Evolutionary conservation across 1,140 invertebrate genomes (phyloP).

Genomic region (Scaptodrosophila lebanonensis): DNA sequence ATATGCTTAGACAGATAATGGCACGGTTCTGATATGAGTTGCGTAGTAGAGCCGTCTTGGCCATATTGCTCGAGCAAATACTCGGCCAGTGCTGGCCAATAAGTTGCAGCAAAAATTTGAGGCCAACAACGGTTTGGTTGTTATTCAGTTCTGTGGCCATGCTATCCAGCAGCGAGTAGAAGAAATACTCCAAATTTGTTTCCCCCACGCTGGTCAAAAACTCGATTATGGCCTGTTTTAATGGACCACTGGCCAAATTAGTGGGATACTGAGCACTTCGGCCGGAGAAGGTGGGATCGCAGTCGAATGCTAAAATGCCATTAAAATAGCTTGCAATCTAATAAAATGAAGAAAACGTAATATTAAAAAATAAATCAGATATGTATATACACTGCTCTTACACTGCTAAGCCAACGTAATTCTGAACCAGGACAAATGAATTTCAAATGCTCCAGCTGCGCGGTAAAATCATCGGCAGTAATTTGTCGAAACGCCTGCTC

Average conservation of each 20-base stretch:
- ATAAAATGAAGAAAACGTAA: background rate
- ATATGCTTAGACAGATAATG: constrained; percentile 84
- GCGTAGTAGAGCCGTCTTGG: constrained; percentile 81
- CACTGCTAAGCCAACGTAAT: constrained; percentile 63
- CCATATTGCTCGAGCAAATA: constrained; percentile 80
- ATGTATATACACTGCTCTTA: constrained; percentile 12
- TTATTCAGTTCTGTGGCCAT: constrained; percentile 78
- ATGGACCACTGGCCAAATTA: constrained; percentile 38
- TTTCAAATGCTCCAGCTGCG: constrained; percentile 57
- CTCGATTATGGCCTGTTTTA: constrained; percentile 47
- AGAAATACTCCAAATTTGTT: constrained; percentile 79
- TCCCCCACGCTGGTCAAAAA: constrained; percentile 78
- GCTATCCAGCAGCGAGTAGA: constrained; percentile 79
- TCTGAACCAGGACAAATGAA: constrained; percentile 56
- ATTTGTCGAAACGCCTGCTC: constrained; percentile 80
- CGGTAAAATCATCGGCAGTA: constrained; percentile 53
- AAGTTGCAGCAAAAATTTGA: constrained; percentile 84
- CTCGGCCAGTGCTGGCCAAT: constrained; percentile 82
- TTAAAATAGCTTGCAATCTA: constrained; percentile 60
- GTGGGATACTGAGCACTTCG: constrained; percentile 63
- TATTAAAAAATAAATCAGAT: background rate
- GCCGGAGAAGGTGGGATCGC: constrained; percentile 66
- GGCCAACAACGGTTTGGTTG: constrained; percentile 80
- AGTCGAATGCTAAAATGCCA: constrained; percentile 43
- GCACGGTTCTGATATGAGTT: constrained; percentile 89